A percentile compares a stretch with the other conserved stretches of the same genome.
These are phyloP conservation scores for Rhinophrynus dorsalis DNA, from an alignment of 2,797 vertebrate genomes.

Conservation along the genomic window DNA sequence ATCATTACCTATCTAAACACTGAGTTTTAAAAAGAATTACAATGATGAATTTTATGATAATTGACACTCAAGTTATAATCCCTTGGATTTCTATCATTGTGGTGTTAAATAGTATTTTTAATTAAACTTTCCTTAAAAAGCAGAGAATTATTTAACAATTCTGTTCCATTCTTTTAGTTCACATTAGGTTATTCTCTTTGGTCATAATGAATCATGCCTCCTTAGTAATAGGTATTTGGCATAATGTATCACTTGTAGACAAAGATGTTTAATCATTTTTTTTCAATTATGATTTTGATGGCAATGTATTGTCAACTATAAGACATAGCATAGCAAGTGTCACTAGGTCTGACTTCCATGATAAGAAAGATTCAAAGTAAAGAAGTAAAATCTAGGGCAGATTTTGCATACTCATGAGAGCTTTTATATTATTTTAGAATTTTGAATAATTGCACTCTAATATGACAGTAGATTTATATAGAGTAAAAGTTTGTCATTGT, in stretches of 20 bases:
- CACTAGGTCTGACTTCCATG: conserved; percentile 43
- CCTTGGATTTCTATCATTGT: conserved; percentile 89
- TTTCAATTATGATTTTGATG: conserved; percentile 61
- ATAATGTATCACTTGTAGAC: conserved; percentile 63
- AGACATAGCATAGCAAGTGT: conserved; percentile 44
- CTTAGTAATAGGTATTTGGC: conserved; percentile 60
- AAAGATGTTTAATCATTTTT: conserved; percentile 63
- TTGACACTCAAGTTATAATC: conserved; percentile 97
- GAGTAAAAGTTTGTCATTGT: neutral
- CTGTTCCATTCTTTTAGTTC: conserved; percentile 64
- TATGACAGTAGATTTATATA: neutral
- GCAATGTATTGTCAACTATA: conserved; percentile 51
- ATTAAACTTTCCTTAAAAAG: conserved; percentile 95
- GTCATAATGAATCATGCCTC: conserved; percentile 62
- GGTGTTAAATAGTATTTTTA: conserved; percentile 90
- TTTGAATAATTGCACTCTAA: conserved; percentile 19
- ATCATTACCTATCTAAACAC: conserved; percentile 99
- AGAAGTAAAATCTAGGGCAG: conserved; percentile 39
- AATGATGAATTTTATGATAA: conserved; percentile 99
- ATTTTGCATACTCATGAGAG: conserved; percentile 11
- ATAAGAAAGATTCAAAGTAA: conserved; percentile 30
- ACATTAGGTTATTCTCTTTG: conserved; percentile 70
- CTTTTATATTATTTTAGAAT: conserved; percentile 34
- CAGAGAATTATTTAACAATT: conserved; percentile 75
- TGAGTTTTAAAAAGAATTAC: conserved; percentile 96